Evolutionary conservation across 2,113 vertebrate genomes (phyloP).

Genomic region (Zingel zingel): DNA sequence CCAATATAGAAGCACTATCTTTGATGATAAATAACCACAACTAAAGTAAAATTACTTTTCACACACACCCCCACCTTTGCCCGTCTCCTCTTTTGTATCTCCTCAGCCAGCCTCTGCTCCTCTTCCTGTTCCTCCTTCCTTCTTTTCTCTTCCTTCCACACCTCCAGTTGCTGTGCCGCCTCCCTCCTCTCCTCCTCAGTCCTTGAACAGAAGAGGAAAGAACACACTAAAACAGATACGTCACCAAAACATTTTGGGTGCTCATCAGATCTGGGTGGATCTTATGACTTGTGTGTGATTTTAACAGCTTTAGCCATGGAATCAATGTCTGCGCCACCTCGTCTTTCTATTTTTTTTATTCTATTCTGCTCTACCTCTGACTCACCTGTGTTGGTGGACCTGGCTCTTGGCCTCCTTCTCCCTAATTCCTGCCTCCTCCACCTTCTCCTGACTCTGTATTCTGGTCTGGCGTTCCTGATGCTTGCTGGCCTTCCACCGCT

Average conservation of each 20-base stretch:
- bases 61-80: constrained; percentile 61
- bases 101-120: constrained; percentile 79
- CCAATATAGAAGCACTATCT: neutral
- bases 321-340: neutral
- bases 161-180: constrained; percentile 77
- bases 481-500: constrained; percentile 88
- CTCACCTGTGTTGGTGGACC: constrained; percentile 78
- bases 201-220: constrained; percentile 42
- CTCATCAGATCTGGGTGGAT: neutral
- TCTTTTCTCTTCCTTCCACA: constrained; percentile 87
- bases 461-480: constrained; percentile 79
- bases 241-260: neutral
- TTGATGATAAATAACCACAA: neutral
- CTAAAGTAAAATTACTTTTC: neutral
- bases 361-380: neutral
- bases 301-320: neutral
- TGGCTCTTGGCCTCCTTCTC: constrained; percentile 65
- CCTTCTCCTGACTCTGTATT: constrained; percentile 82
- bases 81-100: constrained; percentile 81
- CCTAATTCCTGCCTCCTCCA: constrained; percentile 63
- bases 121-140: constrained; percentile 80
- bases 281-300: neutral
- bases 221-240: neutral
- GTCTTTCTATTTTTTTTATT: neutral
- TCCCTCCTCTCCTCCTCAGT: constrained; percentile 83